Evolutionary conservation across 53 echinoderm and acorn worm genomes (phyloP), one percentile per base, ranked within the genome.

Genomic region (Echinometra lucunter): DNA sequence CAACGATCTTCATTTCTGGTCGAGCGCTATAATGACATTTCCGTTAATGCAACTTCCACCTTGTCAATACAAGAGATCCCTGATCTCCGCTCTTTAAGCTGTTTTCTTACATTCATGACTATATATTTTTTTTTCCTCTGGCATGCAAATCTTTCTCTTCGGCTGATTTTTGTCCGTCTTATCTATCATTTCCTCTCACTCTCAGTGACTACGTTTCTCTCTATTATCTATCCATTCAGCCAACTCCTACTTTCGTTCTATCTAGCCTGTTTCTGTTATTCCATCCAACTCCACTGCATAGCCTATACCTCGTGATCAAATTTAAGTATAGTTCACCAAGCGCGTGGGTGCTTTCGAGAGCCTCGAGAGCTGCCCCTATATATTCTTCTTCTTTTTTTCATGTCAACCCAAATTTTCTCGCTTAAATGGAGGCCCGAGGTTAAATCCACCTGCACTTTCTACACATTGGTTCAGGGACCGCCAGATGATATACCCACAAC

Each of bases 401-500:
- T 78, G 78, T 78, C 78, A 85, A 49, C 85, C 85, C 85, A 85
- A 85, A 85, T 85, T 85, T 85, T 85, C 85, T 45, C 85, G 85
- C 85, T 85, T 85, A 28, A 85, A 45, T 49, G 85, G 85, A 85
- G 45, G 11, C 85, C 85, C 49, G 85, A 85, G 85, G 85, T 85
- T 85, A 85, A 85, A 85, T 85, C 85, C 85, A n/a, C 47, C 85
- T 85, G 85, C 85, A 85, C 85, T 85, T 85, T 85, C 28, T 47
- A 28, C 85, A 45, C 49, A 85, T 85, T 47, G 85, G 45, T 85
- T 85, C 49, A 85, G 11, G 25, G 47, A 85, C 47, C 45, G 85
- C 13, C 85, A 85, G 49, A 85, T 13, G 85, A 85, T 85, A 47
- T 85, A n/a, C 45, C 49, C 85, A 85, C 49, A 85, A 49, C 12